Evolutionary conservation across 2,113 vertebrate species (phyloP).

Genomic region (Stictonetta naevosa): DNA sequence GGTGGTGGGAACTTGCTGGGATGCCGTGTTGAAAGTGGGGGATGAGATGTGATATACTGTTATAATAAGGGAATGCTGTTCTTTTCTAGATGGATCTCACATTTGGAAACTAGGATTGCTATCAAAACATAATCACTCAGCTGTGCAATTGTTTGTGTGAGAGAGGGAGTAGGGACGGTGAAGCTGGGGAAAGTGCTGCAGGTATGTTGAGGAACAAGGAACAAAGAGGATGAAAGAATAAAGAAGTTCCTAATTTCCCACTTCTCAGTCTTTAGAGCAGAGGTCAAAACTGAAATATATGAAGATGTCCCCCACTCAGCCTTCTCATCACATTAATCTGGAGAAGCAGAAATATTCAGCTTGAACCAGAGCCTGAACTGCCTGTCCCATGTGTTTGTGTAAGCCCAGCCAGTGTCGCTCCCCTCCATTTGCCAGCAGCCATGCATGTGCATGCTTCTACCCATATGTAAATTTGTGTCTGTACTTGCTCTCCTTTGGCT

Average conservation of each 20-base stretch:
- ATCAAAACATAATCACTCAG: background rate
- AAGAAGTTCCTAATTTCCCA: background rate
- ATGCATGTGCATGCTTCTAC: background rate
- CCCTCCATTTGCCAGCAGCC: background rate
- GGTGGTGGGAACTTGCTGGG: conserved; percentile 22
- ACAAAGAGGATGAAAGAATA: background rate
- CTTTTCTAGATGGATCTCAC: conserved; percentile 44
- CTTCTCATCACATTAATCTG: background rate
- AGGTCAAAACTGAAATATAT: background rate
- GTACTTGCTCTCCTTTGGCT: background rate
- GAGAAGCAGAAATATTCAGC: background rate
- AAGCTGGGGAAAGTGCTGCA: background rate
- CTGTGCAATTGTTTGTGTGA: conserved; percentile 11
- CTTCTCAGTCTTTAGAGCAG: background rate
- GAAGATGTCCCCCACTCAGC: background rate
- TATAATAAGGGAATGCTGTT: conserved; percentile 58
- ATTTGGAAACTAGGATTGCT: conserved; percentile 26
- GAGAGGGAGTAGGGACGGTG: background rate
- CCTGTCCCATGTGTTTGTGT: background rate
- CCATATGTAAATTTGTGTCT: background rate
- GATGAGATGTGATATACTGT: conserved; percentile 65
- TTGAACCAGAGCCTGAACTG: background rate
- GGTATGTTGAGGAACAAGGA: background rate
- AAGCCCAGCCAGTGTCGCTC: accelerated
- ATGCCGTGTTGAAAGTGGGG: conserved; percentile 45